Base-by-base conservation (phyloP, 2,888 invertebrate species). In the Chymomyza caudatula region DNA sequence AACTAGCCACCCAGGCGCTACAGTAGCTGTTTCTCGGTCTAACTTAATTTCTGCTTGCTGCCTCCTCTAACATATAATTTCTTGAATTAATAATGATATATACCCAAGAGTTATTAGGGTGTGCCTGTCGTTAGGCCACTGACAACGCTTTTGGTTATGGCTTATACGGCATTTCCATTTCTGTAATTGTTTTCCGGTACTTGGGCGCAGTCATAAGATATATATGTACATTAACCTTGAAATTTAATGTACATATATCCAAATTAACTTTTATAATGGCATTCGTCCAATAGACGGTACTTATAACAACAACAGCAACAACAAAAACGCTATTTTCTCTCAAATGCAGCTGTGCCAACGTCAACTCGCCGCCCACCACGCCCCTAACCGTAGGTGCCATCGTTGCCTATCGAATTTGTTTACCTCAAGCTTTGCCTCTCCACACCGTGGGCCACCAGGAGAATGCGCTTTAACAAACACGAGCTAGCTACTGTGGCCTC, bases 391-490 rank as follows among this genome's bases (percentile, higher is more conserved):
- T 53, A n/a, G n/a, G n/a, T 17, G 47, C 25, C 11, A 61, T 52
- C 22, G 22, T 23, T 37, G 11, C 44, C 44, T 43, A 52, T 42
- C 29, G 52, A 11, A 15, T 15, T 17, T 11, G 44, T 23, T 19
- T 22, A 19, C 5, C 23, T 47, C 47, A 47, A 17, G 8, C 11
- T 42, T 15, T 42, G 20, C 17, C 17, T 11, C 44, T 44, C 20
- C 29, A 37, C 29, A 37, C 8, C 29, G 8, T 19, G 37, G 57
- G 51, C 54, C 65, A 37, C 53, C 54, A 43, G 58, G 70, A 89
- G 86, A 82, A 97, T 98, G 98, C 93, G 97, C 90, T 97, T 95
- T 91, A 98, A 98, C 91, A 96, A 95, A 90, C 95, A 95, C 89
- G 98, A 97, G 91, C 91, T 98, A 85, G 92, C 94, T 76, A 94